Conservation (phyloP, 2,888 invertebrate species). For the Drosophila subsilvestris region DNA sequence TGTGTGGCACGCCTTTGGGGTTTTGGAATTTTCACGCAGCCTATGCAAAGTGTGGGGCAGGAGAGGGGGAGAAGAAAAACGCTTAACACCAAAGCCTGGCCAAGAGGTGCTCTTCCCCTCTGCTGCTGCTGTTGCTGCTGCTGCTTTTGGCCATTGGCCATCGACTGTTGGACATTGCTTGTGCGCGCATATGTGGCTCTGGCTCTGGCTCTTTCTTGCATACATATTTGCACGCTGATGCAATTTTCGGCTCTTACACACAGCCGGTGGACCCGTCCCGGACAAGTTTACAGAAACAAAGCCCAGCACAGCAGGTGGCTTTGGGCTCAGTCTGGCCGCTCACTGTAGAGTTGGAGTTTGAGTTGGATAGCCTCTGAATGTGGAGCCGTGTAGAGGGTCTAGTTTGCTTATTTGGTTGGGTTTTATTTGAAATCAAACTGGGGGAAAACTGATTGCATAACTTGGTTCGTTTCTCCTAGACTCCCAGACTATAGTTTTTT, state of each 20-base stretch:
- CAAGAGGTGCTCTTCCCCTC: neutral
- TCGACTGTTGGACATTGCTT: conserved; percentile 43
- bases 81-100: conserved; percentile 59
- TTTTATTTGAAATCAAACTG: conserved; percentile 25
- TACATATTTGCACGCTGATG: conserved; percentile 68
- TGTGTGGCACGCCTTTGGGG: conserved; percentile 37
- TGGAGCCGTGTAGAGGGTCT: conserved; percentile 1
- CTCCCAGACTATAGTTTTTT: conserved; percentile 3
- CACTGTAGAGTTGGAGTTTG: conserved; percentile 3
- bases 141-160: conserved; percentile 44
- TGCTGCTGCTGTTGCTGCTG: conserved; percentile 7
- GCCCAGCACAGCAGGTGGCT: conserved; percentile 37
- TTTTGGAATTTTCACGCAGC: conserved; percentile 36
- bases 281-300: conserved; percentile 24
- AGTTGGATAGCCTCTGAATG: neutral
- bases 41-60: conserved; percentile 34
- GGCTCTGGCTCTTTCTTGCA: conserved; percentile 25
- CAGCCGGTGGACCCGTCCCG: conserved; percentile 12
- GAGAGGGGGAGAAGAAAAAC: conserved; percentile 30
- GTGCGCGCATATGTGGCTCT: conserved; percentile 25
- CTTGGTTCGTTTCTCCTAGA: conserved; percentile 3
- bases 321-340: neutral
- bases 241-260: conserved; percentile 43
- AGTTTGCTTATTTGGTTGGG: conserved; percentile 37
- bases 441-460: conserved; percentile 21